Conservation (phyloP, 2,113 vertebrate species). For the Hydrolagus affinis region DNA sequence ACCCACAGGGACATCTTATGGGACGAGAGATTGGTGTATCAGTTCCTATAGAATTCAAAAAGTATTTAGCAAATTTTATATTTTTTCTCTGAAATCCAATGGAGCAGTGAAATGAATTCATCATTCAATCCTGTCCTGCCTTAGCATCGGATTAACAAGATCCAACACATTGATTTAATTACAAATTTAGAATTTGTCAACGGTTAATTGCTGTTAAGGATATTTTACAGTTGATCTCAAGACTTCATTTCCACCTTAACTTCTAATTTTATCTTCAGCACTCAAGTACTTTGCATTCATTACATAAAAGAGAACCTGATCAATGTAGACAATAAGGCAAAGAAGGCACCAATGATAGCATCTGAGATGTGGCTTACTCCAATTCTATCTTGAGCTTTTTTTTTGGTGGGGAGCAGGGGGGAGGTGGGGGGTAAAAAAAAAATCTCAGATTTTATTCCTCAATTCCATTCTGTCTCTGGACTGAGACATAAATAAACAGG, state of each 20-base stretch:
- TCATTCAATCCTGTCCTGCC: neutral
- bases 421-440: no score
- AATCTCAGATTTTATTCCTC: no score
- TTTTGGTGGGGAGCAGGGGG: no score
- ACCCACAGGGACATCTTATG: neutral
- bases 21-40: neutral
- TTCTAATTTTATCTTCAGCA: neutral
- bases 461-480: no score
- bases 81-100: neutral
- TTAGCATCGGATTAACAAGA: neutral
- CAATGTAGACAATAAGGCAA: neutral
- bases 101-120: neutral
- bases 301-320: neutral
- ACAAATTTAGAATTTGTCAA: neutral
- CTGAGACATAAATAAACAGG: no score
- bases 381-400: neutral
- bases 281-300: neutral
- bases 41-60: neutral
- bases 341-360: neutral
- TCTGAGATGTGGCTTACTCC: neutral
- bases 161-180: neutral
- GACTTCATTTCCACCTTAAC: neutral
- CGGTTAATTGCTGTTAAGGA: neutral
- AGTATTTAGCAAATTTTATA: neutral
- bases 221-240: neutral